Conservation (phyloP, 2,113 vertebrate species). For the Galbula dea region DNA sequence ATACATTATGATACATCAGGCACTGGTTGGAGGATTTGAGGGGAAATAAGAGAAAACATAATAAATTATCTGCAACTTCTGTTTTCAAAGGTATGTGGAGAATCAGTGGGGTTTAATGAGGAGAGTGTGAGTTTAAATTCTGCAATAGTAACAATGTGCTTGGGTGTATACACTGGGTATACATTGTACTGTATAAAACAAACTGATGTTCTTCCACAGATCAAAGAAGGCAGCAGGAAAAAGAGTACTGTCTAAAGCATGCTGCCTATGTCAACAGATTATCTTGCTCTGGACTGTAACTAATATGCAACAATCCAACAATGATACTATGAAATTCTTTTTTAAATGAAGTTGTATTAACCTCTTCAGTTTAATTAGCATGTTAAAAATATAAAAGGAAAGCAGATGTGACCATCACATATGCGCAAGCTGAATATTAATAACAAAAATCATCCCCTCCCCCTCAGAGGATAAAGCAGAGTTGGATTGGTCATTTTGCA, state of each 20-base stretch:
- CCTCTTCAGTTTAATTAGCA: slow-evolving; percentile 57
- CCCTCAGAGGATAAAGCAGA: slow-evolving; percentile 49
- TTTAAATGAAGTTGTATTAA: slow-evolving; percentile 56
- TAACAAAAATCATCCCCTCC: slow-evolving; percentile 35
- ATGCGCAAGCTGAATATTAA: background rate
- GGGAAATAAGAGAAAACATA: background rate
- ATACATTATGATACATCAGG: slow-evolving; percentile 10
- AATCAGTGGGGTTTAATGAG: background rate
- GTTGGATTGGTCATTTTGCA: background rate
- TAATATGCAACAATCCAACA: slow-evolving; percentile 67
- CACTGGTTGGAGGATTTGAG: background rate
- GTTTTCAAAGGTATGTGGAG: background rate
- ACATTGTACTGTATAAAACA: background rate
- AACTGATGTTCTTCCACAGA: slow-evolving; percentile 7
- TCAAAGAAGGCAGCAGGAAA: slow-evolving; percentile 33
- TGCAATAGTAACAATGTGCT: background rate
- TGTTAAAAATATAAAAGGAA: slow-evolving; percentile 45
- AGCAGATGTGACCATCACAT: slow-evolving; percentile 49
- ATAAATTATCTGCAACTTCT: background rate
- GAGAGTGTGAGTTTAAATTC: background rate
- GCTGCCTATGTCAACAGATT: slow-evolving; percentile 77
- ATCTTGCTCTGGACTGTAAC: slow-evolving; percentile 66
- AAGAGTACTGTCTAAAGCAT: slow-evolving; percentile 70
- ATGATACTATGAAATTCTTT: slow-evolving; percentile 20
- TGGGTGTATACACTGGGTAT: no score